phyloP scores from a whole-genome alignment of 2,888 invertebrate species.

The Eurytoma adleriae region DNA sequence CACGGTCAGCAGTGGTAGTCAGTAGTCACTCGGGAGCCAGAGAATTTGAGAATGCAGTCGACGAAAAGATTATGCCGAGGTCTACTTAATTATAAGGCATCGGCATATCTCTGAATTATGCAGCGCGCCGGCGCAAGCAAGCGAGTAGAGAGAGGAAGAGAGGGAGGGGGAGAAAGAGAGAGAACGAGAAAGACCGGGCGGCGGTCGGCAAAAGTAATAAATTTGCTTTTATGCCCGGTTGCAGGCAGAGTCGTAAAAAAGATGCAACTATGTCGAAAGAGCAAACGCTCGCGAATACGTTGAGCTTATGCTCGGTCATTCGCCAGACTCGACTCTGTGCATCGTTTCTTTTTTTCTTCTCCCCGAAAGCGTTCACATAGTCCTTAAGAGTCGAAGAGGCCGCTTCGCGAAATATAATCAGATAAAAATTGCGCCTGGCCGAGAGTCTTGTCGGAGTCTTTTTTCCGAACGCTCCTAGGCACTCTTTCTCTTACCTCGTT shows the following conservation, averaged over 20 bases:
- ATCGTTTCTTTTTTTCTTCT: too few species aligned
- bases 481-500: slow-evolving; percentile 16
- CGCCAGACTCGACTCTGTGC: background rate
- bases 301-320: slow-evolving; percentile 40
- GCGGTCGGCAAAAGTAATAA: slow-evolving; percentile 58
- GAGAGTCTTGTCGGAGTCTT: slow-evolving; percentile 28
- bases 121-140: slow-evolving; percentile 53
- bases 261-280: slow-evolving; percentile 58
- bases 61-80: slow-evolving; percentile 58
- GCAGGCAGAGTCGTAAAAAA: slow-evolving; percentile 59
- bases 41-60: slow-evolving; percentile 56
- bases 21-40: slow-evolving; percentile 20
- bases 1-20: slow-evolving; percentile 37
- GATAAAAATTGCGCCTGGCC: slow-evolving; percentile 52
- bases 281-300: slow-evolving; percentile 53
- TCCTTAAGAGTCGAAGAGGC: slow-evolving; percentile 48
- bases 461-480: slow-evolving; percentile 29
- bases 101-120: slow-evolving; percentile 59
- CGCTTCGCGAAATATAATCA: slow-evolving; percentile 51
- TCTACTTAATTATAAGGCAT: slow-evolving; percentile 60
- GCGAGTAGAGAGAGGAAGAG: slow-evolving; percentile 9
- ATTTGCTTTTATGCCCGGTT: slow-evolving; percentile 59
- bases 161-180: slow-evolving; percentile 14
- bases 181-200: slow-evolving; percentile 28
- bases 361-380: slow-evolving; percentile 43